Conservation (phyloP, 2,113 vertebrate species). For the Stictonetta naevosa region DNA sequence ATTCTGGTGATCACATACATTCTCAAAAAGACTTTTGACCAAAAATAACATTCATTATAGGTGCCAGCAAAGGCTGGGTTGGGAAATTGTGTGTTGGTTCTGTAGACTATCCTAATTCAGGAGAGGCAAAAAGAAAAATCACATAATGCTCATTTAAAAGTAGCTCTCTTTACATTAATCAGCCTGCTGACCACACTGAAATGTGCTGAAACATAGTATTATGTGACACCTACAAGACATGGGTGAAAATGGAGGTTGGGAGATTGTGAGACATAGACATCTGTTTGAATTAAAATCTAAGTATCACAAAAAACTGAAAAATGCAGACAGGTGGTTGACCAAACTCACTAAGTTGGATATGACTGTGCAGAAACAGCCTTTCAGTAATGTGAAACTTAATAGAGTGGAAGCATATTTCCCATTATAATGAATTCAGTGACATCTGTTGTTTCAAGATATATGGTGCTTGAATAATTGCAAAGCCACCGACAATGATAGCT, state of each 20-base stretch:
- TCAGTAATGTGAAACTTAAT: background rate
- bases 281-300: background rate
- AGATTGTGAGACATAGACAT: rapidly evolving
- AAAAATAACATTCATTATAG: background rate
- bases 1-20: rapidly evolving
- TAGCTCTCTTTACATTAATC: background rate
- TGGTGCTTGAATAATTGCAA: slow-evolving; percentile 5
- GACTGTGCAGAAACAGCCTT: background rate
- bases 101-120: background rate
- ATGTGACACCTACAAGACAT: background rate
- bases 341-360: background rate
- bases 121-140: background rate
- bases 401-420: background rate
- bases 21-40: background rate
- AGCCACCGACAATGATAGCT: background rate
- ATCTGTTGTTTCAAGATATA: slow-evolving; percentile 48
- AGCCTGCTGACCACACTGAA: background rate
- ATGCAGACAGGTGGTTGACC: background rate
- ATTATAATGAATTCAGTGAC: background rate
- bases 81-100: background rate
- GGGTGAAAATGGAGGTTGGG: background rate
- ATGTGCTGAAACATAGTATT: background rate
- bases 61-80: background rate
- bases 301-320: background rate
- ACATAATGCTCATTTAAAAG: background rate